Base-by-base conservation (phyloP, 2,797 vertebrate genomes). In the Paramormyrops hopkinsi region DNA sequence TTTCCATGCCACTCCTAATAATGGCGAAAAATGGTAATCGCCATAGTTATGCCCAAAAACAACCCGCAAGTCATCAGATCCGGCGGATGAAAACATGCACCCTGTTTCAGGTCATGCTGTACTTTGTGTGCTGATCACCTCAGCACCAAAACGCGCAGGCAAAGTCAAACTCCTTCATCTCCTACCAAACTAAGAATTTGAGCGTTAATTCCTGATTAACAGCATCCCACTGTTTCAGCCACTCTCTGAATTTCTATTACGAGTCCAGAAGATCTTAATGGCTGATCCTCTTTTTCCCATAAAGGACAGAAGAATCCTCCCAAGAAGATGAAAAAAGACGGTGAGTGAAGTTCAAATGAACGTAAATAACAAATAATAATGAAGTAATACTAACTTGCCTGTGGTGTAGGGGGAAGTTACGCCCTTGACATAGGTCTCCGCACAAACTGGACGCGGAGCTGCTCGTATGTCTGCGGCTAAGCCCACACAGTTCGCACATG, bases 281-380 rank as follows among this genome's bases (percentile, higher is more conserved):
- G 83, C 22, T 50, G 41, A 59, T 50, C 41, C 25, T 85, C 33
- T 37, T 17, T 65, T 33, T 33, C 22, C 33, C n/a, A n/a, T 11
- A 5, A 85, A 89, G 88, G 82, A 25, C 37, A 46, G 88, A 89
- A 56, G 88, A 85, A 8, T 59, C 44, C 7, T 69, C 56, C 17
- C 79, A 56, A 33, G 88, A 89, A 29, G 88, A 85, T 14, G 88
- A 89, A n/a, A 89, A 89, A 37, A 17, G 56, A 69, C 62, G 14
- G 88, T 89, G 83, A 7, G 79, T 65, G 14, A 50, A 17, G 4
- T 62, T 89, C 33, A 25, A 25, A 9, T 79, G 4, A 53, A 37
- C 25, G 11, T 46, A 84, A 84, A 48, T 84, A 25, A 48, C 19
- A 50, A 76, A 76, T 41, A 44, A 44, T 44, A 44, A 79, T 37